Base-by-base conservation (phyloP, 2,113 vertebrate species). In the Microtus ochrogaster region DNA sequence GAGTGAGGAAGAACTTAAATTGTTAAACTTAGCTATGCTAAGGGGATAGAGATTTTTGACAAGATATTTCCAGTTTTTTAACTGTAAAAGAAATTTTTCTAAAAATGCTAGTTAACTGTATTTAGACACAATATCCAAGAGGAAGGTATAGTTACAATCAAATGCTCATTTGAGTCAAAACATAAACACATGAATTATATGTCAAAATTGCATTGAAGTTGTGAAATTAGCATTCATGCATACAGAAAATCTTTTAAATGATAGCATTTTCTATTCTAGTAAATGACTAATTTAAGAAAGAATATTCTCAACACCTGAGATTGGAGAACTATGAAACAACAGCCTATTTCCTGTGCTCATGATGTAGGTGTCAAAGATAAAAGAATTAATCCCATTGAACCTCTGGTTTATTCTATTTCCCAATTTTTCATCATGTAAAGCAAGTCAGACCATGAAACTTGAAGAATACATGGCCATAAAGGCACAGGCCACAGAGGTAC, bases 241-340 rank as follows among this genome's bases (percentile, higher is more conserved):
- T 17, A 47, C 17, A 76, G 14, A 76, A 30, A 52, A 52, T 79
- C 16, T 44, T 84, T 65, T 73, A 12, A 52, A 52, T 95, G 39
- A 87, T 73, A 33, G 2, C 44, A 52, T 58, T 73, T 49, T 49
- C 66, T 7, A 22, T 44, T 26, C 24, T 7, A 65, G 1, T 26
- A 49, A 73, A 76, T 65, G 0, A 93, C 55, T 92, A 58, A 65
- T 77, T 88, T 89, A 82, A 73, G 28, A 95, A 97, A 79, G 68
- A 93, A 28, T 26, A 79, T 95, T 61, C 3, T 21, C 2, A 1
- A 1, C 44, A 0, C 22, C 2, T 70, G 33, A 2, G 44, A 26
- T 41, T 47, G 11, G 24, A 82, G 28, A 49, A 84, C 3, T 70
- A 7, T 33, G 28, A 11, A 36, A 0, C 5, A 73, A 4, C 77